Conservation (phyloP, 2,113 vertebrate species). For the Mugil cephalus region DNA sequence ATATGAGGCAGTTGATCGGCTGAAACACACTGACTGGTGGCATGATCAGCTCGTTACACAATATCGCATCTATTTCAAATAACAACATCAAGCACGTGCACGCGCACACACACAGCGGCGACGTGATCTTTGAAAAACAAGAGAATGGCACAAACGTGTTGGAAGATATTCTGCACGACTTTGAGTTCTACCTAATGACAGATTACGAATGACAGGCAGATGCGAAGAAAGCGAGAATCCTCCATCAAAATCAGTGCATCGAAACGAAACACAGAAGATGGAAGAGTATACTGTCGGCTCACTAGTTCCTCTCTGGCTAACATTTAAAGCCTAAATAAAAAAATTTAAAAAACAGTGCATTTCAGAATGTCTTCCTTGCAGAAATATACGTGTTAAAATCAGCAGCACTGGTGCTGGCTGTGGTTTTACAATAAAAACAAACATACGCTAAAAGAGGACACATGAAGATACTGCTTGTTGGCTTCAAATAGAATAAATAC, state of each 20-base stretch:
- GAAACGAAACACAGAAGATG: conserved; percentile 30
- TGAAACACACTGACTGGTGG: conserved; percentile 20
- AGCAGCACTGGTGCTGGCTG: conserved; percentile 17
- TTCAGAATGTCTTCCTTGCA: conserved; percentile 3
- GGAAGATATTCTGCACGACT: conserved; percentile 49
- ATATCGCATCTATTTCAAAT: conserved; percentile 36
- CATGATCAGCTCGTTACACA: conserved; percentile 35
- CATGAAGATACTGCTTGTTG: conserved; percentile 34
- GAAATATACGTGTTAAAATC: conserved; percentile 37
- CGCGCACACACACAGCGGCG: conserved; percentile 1
- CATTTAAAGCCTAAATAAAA: conserved; percentile 30
- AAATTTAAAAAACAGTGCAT: conserved; percentile 40
- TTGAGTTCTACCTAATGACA: conserved; percentile 24
- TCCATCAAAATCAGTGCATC: conserved; percentile 12
- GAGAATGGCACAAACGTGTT: conserved; percentile 28
- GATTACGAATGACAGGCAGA: conserved; percentile 17
- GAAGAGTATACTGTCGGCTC: conserved; percentile 19
- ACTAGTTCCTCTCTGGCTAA: conserved; percentile 39
- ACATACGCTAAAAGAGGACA: conserved; percentile 3
- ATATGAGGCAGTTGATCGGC: conserved; percentile 61
- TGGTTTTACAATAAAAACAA: conserved; percentile 11
- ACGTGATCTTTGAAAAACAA: conserved; percentile 19
- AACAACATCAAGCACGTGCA: conserved; percentile 19
- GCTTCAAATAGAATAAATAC: conserved; percentile 51
- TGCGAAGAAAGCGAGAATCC: background rate